Evolutionary conservation across 2,113 vertebrate genomes (phyloP), one percentile per base, ranked within the genome.

Genomic region (Chloroceryle aenea): DNA sequence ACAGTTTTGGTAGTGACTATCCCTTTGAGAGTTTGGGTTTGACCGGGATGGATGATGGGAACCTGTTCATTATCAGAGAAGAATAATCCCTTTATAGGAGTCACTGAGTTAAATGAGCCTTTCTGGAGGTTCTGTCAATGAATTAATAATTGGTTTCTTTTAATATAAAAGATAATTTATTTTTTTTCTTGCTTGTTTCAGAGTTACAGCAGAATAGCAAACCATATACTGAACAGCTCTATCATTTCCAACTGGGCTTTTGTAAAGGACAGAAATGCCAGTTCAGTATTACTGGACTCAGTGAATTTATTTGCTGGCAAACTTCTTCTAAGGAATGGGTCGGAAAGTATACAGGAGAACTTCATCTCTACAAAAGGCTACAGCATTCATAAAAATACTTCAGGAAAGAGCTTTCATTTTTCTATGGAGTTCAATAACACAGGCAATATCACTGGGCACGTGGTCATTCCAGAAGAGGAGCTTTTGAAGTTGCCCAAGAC

Each of bases 261-360:
- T 74, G 87, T 98, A 34, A 97, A 85, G 26, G 55, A 97, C 48
- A 88, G 55, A 78, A 81, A 74, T 17, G 62, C 59, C 18, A 94
- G 98, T 94, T 98, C 97, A 0, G 4, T 76, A 20, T 89, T 99
- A 68, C 67, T 99, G 82, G 89, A 93, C 40, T 98, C 98, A 0
- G 91, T 99, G 74, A 98, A 99, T 87, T 76, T 3, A 4, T 97
- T 99, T 40, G 97, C 98, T 8, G 32, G 89, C 47, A 87, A 59
- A 4, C 43, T 93, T 75, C 97, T 30, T 20, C 17, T 98, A 30
- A 58, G 22, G 1, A 93, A 96, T 0, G 93, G 93, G 0, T 90
- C 96, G 0, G 97, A 97, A 85, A 90, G 68, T 10, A 48, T 97
- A 20, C 94, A 86, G 29, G 97, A 98, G 9, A 85, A 40, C 63